These are phyloP conservation scores for Alca torda DNA, from an alignment of 2,797 vertebrate genomes.

Conservation along the genomic window DNA sequence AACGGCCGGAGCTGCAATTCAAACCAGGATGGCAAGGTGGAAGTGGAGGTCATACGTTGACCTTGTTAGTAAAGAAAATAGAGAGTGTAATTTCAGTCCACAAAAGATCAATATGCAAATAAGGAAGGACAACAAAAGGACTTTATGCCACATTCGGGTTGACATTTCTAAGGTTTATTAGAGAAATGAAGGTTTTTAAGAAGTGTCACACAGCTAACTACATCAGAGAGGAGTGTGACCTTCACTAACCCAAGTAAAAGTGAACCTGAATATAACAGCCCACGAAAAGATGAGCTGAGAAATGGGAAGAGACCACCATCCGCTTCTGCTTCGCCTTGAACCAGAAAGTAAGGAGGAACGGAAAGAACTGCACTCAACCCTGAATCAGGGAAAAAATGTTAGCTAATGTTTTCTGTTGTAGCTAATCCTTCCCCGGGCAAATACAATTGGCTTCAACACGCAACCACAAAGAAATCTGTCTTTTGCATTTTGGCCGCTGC, in stretches of 20 bases:
- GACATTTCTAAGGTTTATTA: background rate
- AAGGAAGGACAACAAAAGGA: background rate
- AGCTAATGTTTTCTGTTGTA: background rate
- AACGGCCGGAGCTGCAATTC: slow-evolving; percentile 35
- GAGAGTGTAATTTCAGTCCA: background rate
- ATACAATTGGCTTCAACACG: background rate
- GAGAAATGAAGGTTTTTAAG: background rate
- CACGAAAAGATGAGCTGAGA: background rate
- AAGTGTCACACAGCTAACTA: background rate
- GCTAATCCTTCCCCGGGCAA: background rate
- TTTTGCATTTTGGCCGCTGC: background rate
- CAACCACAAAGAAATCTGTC: background rate
- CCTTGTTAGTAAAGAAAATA: slow-evolving; percentile 14
- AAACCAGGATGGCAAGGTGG: background rate
- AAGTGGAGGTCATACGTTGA: background rate
- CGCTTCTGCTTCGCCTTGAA: background rate
- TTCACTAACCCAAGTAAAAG: background rate
- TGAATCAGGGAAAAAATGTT: background rate
- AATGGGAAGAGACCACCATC: background rate
- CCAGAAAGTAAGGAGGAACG: background rate
- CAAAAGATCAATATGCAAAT: slow-evolving; percentile 9
- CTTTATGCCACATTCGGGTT: background rate
- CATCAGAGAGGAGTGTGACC: background rate
- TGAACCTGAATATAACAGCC: background rate
- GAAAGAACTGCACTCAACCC: background rate